Conservation (phyloP, 2,113 vertebrate species). For the Ammospiza nelsoni region DNA sequence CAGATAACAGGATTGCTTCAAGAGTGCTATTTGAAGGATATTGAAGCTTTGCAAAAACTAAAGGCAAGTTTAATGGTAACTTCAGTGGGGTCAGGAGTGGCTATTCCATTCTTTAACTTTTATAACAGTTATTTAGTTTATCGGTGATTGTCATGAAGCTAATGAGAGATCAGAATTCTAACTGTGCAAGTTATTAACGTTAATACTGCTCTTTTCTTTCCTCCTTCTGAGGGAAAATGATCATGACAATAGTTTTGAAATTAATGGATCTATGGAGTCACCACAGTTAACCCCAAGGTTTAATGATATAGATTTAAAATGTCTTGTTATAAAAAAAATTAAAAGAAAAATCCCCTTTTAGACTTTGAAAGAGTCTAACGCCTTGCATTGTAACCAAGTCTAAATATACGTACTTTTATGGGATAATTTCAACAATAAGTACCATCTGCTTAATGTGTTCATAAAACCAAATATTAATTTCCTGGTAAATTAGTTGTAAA, state of each 20-base stretch:
- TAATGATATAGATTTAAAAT: not conserved
- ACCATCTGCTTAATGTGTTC: constrained; percentile 54
- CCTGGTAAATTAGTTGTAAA: constrained; percentile 29
- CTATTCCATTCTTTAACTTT: not conserved
- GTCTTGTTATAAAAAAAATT: not conserved
- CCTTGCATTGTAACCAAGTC: not conserved
- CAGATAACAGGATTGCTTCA: not conserved
- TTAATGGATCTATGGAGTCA: not conserved
- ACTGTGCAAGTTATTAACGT: not conserved
- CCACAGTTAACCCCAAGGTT: not conserved
- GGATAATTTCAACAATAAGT: constrained; percentile 39
- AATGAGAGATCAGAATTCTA: not conserved
- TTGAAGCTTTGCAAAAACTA: not conserved
- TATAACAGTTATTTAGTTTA: not conserved
- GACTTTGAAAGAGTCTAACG: not conserved
- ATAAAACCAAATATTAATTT: constrained; percentile 64
- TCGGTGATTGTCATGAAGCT: not conserved
- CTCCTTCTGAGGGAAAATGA: not conserved
- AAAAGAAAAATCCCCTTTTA: not conserved
- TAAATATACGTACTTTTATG: not conserved
- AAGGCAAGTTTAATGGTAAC: not conserved
- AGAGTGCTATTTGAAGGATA: not conserved
- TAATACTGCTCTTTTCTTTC: not conserved
- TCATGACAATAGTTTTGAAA: not conserved
- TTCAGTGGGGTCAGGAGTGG: not conserved